phyloP scores from a whole-genome alignment of 2,888 invertebrate genomes.

The Thera britannica region DNA sequence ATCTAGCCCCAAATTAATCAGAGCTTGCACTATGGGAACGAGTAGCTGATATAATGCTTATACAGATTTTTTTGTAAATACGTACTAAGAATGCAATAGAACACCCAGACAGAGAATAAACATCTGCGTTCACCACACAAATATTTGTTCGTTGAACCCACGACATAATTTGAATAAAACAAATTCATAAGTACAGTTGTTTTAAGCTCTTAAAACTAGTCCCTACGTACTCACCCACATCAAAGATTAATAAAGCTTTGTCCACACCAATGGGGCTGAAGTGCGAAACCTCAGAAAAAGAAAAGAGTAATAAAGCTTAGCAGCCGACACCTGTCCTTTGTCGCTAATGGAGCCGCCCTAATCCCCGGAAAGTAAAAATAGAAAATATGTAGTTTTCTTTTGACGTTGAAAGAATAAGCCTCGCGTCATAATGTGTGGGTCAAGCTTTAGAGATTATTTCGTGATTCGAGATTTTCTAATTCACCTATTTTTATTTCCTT shows the following conservation, averaged over 20 bases:
- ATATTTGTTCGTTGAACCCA: no score
- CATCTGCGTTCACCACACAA: no score
- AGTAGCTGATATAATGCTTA: no score
- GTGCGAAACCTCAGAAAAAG: conserved; percentile 73
- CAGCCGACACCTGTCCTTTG: conserved; percentile 82
- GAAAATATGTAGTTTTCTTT: conserved; percentile 52
- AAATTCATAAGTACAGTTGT: not conserved
- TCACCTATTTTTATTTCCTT: not conserved
- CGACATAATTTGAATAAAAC: not conserved
- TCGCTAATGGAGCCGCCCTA: conserved; percentile 77
- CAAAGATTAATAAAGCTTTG: conserved; percentile 56
- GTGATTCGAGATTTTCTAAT: conserved; percentile 5
- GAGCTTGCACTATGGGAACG: no score
- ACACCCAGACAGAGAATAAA: no score
- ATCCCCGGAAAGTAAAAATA: conserved; percentile 58
- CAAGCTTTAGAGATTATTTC: conserved; percentile 20
- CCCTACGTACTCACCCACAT: conserved; percentile 28
- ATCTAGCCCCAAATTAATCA: no score
- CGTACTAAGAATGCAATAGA: no score
- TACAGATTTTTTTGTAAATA: no score
- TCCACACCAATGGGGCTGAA: conserved; percentile 68
- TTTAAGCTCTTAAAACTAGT: not conserved
- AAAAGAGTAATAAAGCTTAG: conserved; percentile 85
- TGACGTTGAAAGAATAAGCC: conserved; percentile 42
- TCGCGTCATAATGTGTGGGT: conserved; percentile 20